These are phyloP conservation scores for Seira ritae DNA, from an alignment of 2,888 invertebrate species.

Conservation along the genomic window DNA sequence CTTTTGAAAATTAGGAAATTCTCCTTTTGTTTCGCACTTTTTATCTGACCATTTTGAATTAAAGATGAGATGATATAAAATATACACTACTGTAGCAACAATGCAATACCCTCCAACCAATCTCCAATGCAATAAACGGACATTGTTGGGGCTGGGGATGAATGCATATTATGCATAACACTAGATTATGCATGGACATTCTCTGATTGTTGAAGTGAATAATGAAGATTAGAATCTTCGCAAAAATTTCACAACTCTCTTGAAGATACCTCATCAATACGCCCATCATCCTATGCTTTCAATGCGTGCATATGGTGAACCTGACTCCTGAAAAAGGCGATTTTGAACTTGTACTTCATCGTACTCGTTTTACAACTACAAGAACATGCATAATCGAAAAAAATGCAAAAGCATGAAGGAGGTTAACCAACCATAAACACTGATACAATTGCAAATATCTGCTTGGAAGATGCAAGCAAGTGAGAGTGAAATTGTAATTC, in stretches of 20 bases:
- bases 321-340: slow-evolving; percentile 8
- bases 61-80: too few species aligned
- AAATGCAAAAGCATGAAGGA: slow-evolving; percentile 13
- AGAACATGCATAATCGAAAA: slow-evolving; percentile 15
- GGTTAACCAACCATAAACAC: slow-evolving; percentile 18
- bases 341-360: slow-evolving; percentile 13
- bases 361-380: neutral
- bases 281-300: neutral
- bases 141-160: too few species aligned
- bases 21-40: neutral
- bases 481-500: slow-evolving; percentile 17
- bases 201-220: neutral
- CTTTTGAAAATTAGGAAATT: neutral
- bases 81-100: too few species aligned
- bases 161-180: slow-evolving; percentile 14
- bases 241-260: slow-evolving; percentile 13
- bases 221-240: slow-evolving; percentile 15
- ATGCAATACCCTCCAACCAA: too few species aligned
- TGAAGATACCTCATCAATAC: slow-evolving; percentile 11
- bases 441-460: slow-evolving; percentile 10
- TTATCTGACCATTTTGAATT: neutral
- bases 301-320: neutral
- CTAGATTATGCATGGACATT: slow-evolving; percentile 13
- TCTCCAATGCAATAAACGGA: too few species aligned
- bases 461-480: slow-evolving; percentile 14